Evolutionary conservation across 2,888 invertebrate genomes (phyloP).

Genomic region (Oligia strigilis): DNA sequence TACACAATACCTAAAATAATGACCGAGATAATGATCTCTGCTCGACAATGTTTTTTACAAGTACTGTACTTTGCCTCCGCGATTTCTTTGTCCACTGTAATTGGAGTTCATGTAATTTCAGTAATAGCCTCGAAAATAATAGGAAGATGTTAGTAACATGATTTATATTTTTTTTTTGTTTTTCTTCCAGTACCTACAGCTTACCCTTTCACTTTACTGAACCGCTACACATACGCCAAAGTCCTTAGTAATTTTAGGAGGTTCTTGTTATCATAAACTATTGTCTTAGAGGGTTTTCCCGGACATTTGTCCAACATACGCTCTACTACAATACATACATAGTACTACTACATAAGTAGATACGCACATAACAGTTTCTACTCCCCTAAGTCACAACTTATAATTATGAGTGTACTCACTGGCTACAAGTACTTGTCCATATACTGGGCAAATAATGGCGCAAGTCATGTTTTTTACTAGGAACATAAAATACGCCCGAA

Average conservation of each 20-base stretch:
- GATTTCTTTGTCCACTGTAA: conserved; percentile 35
- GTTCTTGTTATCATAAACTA: conserved; percentile 12
- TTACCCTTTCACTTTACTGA: background rate
- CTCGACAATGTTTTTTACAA: conserved; percentile 19
- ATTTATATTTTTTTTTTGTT: background rate
- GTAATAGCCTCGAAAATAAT: conserved; percentile 15
- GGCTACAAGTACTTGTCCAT: background rate
- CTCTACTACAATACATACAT: background rate
- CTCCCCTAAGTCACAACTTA: conserved; percentile 11
- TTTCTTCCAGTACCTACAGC: too few relatives aligned
- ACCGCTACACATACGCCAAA: background rate
- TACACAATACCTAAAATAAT: conserved; percentile 43
- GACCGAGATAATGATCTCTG: conserved; percentile 36
- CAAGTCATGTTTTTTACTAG: conserved; percentile 15
- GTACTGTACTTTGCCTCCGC: conserved; percentile 7
- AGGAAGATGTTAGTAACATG: background rate
- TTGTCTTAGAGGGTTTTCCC: conserved; percentile 3
- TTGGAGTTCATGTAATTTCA: conserved; percentile 19
- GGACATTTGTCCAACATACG: background rate
- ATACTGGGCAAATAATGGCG: conserved; percentile 10
- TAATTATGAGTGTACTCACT: conserved; percentile 3
- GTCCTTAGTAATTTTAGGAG: background rate
- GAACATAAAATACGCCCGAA: conserved; percentile 18
- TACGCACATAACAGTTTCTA: background rate
- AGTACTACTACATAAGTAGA: background rate